Conservation (phyloP, 2,888 invertebrate species). For the Serripes groenlandicus region DNA sequence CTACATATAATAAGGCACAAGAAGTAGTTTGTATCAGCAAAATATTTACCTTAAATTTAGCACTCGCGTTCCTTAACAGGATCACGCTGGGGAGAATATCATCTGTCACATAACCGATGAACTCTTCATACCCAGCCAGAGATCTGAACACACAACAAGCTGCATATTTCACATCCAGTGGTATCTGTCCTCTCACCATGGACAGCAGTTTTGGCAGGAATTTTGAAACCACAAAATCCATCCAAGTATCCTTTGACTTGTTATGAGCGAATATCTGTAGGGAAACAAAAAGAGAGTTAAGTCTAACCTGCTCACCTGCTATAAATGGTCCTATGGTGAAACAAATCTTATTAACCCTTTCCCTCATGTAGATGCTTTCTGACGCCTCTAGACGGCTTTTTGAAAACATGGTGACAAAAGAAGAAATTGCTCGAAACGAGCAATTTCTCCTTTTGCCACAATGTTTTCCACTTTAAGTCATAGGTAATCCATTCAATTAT, state of each 20-base stretch:
- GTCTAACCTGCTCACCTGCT: no score
- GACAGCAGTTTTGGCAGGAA: slow-evolving; percentile 63
- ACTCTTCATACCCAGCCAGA: slow-evolving; percentile 65
- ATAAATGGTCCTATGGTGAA: no score
- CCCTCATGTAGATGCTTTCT: no score
- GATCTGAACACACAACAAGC: slow-evolving; percentile 73
- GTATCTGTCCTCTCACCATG: slow-evolving; percentile 55
- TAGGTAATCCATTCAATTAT: no score
- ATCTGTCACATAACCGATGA: slow-evolving; percentile 54
- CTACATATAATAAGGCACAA: neutral
- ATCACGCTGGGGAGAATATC: slow-evolving; percentile 66
- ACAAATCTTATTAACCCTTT: no score
- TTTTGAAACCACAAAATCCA: slow-evolving; percentile 44
- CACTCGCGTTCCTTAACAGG: slow-evolving; percentile 64
- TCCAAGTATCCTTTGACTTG: slow-evolving; percentile 56
- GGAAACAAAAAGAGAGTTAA: no score
- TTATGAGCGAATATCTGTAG: slow-evolving; percentile 62
- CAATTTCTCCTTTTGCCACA: no score
- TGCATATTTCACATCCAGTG: slow-evolving; percentile 73
- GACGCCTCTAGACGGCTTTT: no score
- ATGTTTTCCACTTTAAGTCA: no score
- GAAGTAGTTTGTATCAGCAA: neutral
- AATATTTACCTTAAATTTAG: slow-evolving; percentile 67
- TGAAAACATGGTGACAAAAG: no score
- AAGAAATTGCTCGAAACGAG: no score